phyloP scores from a whole-genome alignment of 1,140 invertebrate species.

The Brachionus angularis region DNA sequence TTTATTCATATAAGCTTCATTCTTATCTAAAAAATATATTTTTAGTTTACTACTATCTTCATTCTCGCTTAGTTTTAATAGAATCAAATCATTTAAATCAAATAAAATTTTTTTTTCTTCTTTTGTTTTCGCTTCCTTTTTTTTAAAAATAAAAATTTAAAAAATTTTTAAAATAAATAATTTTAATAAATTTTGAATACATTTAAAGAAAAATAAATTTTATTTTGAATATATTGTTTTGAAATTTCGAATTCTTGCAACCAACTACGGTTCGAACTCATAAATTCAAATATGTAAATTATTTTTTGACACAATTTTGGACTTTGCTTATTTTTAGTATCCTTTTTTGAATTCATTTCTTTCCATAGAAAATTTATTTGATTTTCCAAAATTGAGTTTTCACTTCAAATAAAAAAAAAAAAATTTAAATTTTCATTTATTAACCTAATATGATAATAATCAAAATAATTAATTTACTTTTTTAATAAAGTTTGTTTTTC shows the following conservation, averaged over 20 bases:
- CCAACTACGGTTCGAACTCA: not conserved
- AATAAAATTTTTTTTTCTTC: not conserved
- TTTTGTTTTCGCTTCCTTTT: not conserved
- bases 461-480: not conserved
- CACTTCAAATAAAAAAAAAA: not conserved
- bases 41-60: not conserved
- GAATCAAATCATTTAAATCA: conserved; percentile 13
- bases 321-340: not conserved
- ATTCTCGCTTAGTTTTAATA: not conserved
- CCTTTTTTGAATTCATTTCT: not conserved
- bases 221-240: not conserved
- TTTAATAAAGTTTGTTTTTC: conserved; percentile 23
- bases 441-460: not conserved
- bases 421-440: not conserved
- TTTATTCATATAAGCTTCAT: not conserved
- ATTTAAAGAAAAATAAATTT: not conserved
- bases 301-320: conserved; percentile 1
- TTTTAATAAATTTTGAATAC: not conserved
- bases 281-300: conserved; percentile 32
- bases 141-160: not conserved
- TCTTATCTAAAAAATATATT: not conserved
- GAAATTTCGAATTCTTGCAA: not conserved
- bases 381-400: not conserved
- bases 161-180: not conserved
- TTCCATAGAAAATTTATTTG: conserved; percentile 19